These are phyloP conservation scores for Temnopleurus reevesii DNA, from an alignment of 53 echinoderm and acorn worm species.

Conservation along the genomic window DNA sequence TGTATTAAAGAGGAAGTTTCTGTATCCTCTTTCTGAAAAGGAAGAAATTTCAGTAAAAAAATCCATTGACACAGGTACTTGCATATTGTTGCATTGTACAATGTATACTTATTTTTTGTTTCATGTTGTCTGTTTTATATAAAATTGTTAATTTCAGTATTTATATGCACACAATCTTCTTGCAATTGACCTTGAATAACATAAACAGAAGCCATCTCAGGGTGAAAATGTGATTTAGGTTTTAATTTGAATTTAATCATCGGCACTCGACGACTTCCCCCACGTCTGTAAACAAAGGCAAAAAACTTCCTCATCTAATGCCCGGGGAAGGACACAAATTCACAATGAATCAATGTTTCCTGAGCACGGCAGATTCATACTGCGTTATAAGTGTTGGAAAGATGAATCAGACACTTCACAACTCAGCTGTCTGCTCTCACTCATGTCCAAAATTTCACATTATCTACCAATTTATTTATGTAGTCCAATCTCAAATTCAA, in stretches of 20 bases:
- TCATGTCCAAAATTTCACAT: neutral
- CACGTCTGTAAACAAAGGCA: slow-evolving; percentile 4
- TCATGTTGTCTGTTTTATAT: too few species aligned
- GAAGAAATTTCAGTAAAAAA: too few species aligned
- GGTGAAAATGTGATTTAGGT: neutral
- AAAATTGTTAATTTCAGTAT: too few species aligned
- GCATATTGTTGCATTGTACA: too few species aligned
- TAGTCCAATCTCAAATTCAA: neutral
- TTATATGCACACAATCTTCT: too few species aligned
- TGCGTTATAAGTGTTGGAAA: neutral
- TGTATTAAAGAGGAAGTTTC: too few species aligned
- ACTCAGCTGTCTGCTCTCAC: neutral
- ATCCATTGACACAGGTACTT: too few species aligned
- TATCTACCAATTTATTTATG: neutral
- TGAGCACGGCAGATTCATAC: neutral
- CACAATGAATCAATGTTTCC: slow-evolving; percentile 48
- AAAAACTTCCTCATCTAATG: slow-evolving; percentile 27
- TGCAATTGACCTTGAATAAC: neutral
- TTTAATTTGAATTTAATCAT: neutral
- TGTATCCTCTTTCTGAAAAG: too few species aligned
- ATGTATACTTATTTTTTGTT: too few species aligned
- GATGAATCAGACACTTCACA: neutral
- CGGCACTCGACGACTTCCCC: slow-evolving; percentile 6
- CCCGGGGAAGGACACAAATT: slow-evolving; percentile 48
- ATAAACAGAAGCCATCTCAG: neutral